phyloP scores from a whole-genome alignment of 2,797 vertebrate species.

The Pygocentrus nattereri region DNA sequence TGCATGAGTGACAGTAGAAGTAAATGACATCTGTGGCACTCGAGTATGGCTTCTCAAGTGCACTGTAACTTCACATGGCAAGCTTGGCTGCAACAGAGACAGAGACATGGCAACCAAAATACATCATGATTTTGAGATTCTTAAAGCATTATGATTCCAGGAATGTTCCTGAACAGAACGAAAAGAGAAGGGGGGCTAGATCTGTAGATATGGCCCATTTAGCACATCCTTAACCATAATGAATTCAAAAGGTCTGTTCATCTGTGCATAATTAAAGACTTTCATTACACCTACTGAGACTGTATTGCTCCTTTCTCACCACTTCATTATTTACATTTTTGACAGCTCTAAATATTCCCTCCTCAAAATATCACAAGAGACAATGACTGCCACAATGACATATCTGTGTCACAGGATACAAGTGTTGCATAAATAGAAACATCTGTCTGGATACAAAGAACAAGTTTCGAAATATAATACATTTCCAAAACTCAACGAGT shows the following conservation, averaged over 20 bases:
- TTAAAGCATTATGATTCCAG: conserved; percentile 39
- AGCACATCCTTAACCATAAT: conserved; percentile 12
- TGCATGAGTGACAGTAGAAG: conserved; percentile 38
- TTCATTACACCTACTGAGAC: conserved; percentile 1
- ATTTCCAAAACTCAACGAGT: too few species aligned
- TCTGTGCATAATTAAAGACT: background rate
- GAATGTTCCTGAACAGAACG: conserved; percentile 24
- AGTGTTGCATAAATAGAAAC: background rate
- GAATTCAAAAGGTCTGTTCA: background rate
- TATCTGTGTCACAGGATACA: background rate
- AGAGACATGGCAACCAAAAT: conserved; percentile 22
- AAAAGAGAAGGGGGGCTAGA: background rate
- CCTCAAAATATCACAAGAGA: background rate
- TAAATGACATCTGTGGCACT: conserved; percentile 38
- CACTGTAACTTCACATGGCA: background rate
- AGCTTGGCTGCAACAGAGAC: conserved; percentile 1
- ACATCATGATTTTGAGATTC: conserved; percentile 41
- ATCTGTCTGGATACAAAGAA: background rate
- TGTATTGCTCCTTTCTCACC: background rate
- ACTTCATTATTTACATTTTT: background rate
- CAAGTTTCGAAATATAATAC: too few species aligned
- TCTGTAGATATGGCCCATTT: background rate
- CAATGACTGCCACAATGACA: conserved; percentile 9
- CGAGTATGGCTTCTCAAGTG: conserved; percentile 15
- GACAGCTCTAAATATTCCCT: conserved; percentile 1